A percentile compares a stretch with the other conserved stretches of the same genome.
Conservation (phyloP, 2,797 vertebrate genomes). For the Anguilla obscura region DNA sequence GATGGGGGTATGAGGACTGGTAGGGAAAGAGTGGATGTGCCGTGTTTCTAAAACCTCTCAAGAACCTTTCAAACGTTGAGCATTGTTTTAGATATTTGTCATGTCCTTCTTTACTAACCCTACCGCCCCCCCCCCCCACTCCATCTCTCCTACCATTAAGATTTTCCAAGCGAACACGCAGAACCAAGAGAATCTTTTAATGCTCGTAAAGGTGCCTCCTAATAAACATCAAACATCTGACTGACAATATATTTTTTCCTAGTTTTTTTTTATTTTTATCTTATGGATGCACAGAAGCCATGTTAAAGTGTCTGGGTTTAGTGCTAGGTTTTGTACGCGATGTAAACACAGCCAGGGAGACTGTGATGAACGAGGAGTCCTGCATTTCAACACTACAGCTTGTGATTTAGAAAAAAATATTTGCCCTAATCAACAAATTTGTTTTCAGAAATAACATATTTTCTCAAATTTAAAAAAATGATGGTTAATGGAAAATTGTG, state of each 20-base stretch:
- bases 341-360: background rate
- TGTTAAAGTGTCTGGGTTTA: background rate
- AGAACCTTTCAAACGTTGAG: background rate
- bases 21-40: background rate
- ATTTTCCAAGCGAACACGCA: background rate
- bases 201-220: background rate
- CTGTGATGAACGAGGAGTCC: background rate
- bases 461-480: background rate
- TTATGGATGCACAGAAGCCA: background rate
- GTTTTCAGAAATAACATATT: background rate
- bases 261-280: background rate
- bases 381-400: background rate
- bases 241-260: too few relatives aligned
- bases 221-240: background rate
- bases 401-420: background rate
- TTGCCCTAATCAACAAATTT: background rate
- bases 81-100: background rate
- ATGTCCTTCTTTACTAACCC: background rate
- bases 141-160: background rate
- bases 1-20: too few relatives aligned
- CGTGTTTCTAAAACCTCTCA: background rate
- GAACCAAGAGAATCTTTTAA: background rate
- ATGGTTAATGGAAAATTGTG: background rate
- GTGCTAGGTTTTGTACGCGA: background rate
- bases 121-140: background rate